phyloP scores from a whole-genome alignment of 2,113 vertebrate species.

The Ramphastos sulfuratus region DNA sequence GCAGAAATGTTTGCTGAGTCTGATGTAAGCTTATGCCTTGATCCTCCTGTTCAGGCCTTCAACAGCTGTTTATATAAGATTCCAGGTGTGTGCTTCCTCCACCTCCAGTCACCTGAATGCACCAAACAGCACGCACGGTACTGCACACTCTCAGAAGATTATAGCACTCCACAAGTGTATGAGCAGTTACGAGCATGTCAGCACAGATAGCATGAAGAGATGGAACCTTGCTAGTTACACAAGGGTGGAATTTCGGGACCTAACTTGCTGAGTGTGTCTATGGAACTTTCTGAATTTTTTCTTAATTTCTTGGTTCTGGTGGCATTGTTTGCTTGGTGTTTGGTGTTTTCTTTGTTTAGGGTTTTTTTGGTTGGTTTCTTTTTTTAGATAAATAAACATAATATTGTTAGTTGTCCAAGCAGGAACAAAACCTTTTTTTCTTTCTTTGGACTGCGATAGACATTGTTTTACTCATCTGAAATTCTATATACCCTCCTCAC shows the following conservation, averaged over 20 bases:
- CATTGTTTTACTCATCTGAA: not conserved
- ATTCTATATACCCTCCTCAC: not conserved
- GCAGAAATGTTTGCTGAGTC: conserved; percentile 52
- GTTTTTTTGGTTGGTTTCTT: too few species aligned
- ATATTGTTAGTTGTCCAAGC: not conserved
- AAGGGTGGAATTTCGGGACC: not conserved
- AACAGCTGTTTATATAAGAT: not conserved
- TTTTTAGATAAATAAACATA: not conserved
- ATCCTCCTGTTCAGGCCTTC: not conserved
- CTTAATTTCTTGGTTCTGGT: too few species aligned
- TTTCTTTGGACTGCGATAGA: not conserved
- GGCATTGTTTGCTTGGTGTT: too few species aligned
- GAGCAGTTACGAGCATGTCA: not conserved
- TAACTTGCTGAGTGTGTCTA: not conserved
- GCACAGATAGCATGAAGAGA: not conserved
- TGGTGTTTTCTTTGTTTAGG: too few species aligned
- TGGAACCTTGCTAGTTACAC: not conserved
- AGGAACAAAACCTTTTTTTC: not conserved
- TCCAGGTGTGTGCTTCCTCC: not conserved
- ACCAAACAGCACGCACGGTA: not conserved
- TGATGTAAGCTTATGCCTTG: conserved; percentile 25
- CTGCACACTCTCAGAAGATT: not conserved
- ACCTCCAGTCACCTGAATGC: not conserved
- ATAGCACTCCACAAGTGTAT: fast-evolving
- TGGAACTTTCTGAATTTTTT: not conserved